Evolutionary conservation across 2,113 vertebrate genomes (phyloP).

Genomic region (Donacobius atricapilla): DNA sequence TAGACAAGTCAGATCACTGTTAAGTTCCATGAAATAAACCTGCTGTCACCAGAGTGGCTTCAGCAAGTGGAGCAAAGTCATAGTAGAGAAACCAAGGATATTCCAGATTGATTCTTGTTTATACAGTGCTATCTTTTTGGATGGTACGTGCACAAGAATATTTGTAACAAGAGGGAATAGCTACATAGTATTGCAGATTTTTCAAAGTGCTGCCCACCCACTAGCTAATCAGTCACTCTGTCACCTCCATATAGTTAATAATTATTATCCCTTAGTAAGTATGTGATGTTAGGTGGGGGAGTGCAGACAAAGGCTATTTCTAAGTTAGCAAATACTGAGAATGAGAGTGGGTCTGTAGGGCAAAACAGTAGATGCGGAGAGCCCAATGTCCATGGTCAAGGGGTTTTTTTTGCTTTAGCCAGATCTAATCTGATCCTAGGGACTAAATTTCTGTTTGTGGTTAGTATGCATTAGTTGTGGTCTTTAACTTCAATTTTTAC

Average conservation of each 20-base stretch:
- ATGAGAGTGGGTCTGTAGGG: not conserved
- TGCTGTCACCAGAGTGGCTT: not conserved
- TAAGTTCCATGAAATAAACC: not conserved
- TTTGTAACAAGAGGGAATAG: not conserved
- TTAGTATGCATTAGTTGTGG: not conserved
- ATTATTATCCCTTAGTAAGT: not conserved
- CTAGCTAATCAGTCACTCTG: not conserved
- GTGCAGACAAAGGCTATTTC: not conserved
- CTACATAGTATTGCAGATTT: not conserved
- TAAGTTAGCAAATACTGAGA: not conserved
- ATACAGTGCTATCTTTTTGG: not conserved
- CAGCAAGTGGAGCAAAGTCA: not conserved
- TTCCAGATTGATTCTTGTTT: not conserved
- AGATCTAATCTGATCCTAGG: not conserved
- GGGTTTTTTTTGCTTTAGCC: not conserved
- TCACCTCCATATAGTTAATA: not conserved
- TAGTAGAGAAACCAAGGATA: not conserved
- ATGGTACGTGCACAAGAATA: not conserved
- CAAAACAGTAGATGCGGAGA: not conserved
- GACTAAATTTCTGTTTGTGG: not conserved
- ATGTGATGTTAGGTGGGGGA: not conserved
- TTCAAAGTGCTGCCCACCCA: not conserved
- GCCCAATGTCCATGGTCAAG: not conserved
- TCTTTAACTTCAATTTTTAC: not conserved
- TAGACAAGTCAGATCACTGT: not conserved